Conservation (phyloP, 2,113 vertebrate species). For the Talpa occidentalis region DNA sequence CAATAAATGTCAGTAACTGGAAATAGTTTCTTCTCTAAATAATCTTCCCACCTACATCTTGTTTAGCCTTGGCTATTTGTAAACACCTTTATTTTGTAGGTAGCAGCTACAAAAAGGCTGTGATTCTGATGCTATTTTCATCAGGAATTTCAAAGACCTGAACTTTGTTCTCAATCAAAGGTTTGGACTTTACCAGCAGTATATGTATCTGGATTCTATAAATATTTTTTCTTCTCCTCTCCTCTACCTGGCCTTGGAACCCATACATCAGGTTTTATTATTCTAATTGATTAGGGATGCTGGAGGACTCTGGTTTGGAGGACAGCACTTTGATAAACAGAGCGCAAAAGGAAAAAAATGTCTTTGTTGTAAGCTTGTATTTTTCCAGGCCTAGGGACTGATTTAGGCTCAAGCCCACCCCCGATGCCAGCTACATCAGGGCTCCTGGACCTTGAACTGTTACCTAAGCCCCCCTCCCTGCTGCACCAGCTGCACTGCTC, state of each 20-base stretch:
- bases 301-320: conserved; percentile 41
- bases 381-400: conserved; percentile 37
- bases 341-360: not conserved
- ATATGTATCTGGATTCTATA: not conserved
- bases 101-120: not conserved
- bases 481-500: conserved; percentile 61
- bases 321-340: conserved; percentile 30
- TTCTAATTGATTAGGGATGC: not conserved
- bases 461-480: conserved; percentile 54
- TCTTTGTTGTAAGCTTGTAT: conserved; percentile 22
- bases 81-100: conserved; percentile 34
- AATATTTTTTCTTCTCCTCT: conserved; percentile 15
- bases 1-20: conserved; percentile 28
- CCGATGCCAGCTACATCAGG: not conserved
- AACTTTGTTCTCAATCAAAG: conserved; percentile 15
- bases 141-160: conserved; percentile 28
- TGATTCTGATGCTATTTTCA: not conserved
- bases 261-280: conserved; percentile 42
- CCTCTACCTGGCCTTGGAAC: not conserved
- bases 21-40: conserved; percentile 49
- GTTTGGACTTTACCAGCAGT: not conserved
- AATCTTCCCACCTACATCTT: conserved; percentile 9
- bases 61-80: not conserved
- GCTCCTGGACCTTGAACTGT: conserved; percentile 66
- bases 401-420: not conserved